Evolutionary conservation across 1,140 invertebrate genomes (phyloP).

Genomic region (Calliphora vicina): DNA sequence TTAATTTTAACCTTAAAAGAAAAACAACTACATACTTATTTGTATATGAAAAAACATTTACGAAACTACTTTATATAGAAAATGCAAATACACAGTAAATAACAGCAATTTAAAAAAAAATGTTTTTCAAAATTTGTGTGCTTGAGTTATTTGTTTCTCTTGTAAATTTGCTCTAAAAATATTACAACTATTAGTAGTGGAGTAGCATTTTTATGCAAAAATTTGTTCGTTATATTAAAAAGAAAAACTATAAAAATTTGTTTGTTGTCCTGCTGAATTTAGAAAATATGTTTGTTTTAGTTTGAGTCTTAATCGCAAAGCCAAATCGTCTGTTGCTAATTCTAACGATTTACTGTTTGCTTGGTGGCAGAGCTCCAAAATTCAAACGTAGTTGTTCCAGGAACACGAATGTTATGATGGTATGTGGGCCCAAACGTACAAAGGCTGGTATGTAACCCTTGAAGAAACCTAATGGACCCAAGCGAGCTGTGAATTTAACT

Average conservation of each 20-base stretch:
- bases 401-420: conserved; percentile 96
- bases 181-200: background rate
- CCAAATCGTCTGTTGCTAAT: background rate
- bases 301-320: too few relatives aligned
- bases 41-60: background rate
- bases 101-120: background rate
- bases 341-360: background rate
- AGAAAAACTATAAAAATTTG: background rate
- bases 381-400: conserved; percentile 92
- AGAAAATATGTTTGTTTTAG: background rate
- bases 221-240: background rate
- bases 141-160: background rate
- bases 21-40: too few relatives aligned
- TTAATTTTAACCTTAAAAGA: background rate
- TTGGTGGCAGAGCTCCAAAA: conserved; percentile 71
- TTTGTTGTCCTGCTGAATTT: background rate
- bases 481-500: conserved; percentile 83
- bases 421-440: conserved; percentile 96
- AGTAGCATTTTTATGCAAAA: background rate
- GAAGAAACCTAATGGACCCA: conserved; percentile 94
- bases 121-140: background rate
- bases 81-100: background rate
- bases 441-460: conserved; percentile 99
- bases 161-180: conserved; percentile 14
- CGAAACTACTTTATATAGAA: background rate